Conservation (phyloP, 1,140 invertebrate species). For the Lordiphosa collinella region DNA sequence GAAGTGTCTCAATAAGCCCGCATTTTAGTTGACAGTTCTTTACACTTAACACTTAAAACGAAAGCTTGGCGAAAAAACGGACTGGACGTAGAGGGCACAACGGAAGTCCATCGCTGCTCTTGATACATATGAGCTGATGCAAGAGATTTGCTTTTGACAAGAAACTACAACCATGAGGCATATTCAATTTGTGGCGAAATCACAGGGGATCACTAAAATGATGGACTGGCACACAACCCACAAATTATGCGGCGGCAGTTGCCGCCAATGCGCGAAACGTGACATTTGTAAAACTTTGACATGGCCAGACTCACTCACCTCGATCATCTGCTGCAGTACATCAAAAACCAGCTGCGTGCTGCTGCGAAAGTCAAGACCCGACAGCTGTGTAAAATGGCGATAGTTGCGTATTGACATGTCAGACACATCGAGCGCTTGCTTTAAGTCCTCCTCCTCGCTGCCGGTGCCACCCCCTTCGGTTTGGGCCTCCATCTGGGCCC, state of each 20-base stretch:
- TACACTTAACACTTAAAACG: too few species aligned
- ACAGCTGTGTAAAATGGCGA: slow-evolving; percentile 67
- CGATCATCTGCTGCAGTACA: slow-evolving; percentile 79
- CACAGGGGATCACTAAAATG: slow-evolving; percentile 30
- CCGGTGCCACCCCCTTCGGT: slow-evolving; percentile 17
- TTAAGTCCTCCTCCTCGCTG: slow-evolving; percentile 6
- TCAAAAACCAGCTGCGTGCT: slow-evolving; percentile 78
- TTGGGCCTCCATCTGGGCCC: slow-evolving; percentile 74
- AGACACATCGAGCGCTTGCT: slow-evolving; percentile 39
- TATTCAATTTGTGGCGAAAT: too few species aligned
- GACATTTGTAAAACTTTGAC: slow-evolving; percentile 13
- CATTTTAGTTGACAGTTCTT: too few species aligned
- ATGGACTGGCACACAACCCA: slow-evolving; percentile 17
- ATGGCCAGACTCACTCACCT: slow-evolving; percentile 52
- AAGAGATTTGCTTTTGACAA: too few species aligned
- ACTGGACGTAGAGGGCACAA: too few species aligned
- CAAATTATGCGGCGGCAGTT: slow-evolving; percentile 41
- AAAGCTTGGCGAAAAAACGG: too few species aligned
- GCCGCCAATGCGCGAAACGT: slow-evolving; percentile 31
- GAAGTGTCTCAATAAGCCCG: too few species aligned
- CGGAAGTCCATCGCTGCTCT: too few species aligned
- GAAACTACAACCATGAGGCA: slow-evolving; percentile 26
- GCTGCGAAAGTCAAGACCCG: slow-evolving; percentile 78
- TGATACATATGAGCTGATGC: too few species aligned
- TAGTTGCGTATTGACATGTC: slow-evolving; percentile 73